A percentile compares a stretch with the other conserved stretches of the same genome.
Conservation (phyloP, 2,888 invertebrate genomes). For the Vesta saturnalis region DNA sequence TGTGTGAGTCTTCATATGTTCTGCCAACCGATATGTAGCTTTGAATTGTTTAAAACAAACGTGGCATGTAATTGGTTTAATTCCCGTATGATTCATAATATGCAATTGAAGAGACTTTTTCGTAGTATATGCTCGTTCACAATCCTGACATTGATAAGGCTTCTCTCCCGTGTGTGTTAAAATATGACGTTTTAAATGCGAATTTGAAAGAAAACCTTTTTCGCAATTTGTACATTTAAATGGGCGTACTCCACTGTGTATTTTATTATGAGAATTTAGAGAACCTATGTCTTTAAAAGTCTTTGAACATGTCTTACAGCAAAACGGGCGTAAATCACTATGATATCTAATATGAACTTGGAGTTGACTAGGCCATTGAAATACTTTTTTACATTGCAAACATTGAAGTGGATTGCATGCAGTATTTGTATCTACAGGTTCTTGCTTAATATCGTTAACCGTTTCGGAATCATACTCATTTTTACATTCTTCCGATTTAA, state of each 20-base stretch:
- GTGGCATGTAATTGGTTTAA: slow-evolving; percentile 15
- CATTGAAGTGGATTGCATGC: background rate
- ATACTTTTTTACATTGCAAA: background rate
- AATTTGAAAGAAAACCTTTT: background rate
- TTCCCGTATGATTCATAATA: slow-evolving; percentile 11
- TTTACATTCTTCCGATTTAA: too few relatives aligned
- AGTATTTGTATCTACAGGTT: background rate
- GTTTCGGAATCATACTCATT: too few relatives aligned
- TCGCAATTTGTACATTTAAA: slow-evolving; percentile 15
- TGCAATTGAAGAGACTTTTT: slow-evolving; percentile 9
- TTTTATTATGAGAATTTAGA: slow-evolving; percentile 3
- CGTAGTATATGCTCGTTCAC: slow-evolving; percentile 3
- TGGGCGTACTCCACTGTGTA: slow-evolving; percentile 3
- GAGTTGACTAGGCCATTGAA: slow-evolving; percentile 4
- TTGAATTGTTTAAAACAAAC: slow-evolving; percentile 13
- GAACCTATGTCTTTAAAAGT: slow-evolving; percentile 10
- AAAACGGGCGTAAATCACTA: slow-evolving; percentile 9
- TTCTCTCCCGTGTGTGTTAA: slow-evolving; percentile 7
- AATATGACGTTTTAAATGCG: slow-evolving; percentile 9
- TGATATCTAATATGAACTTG: slow-evolving; percentile 8
- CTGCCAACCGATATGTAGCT: background rate
- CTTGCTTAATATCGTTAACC: too few relatives aligned
- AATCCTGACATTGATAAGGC: slow-evolving; percentile 13
- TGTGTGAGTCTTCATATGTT: slow-evolving; percentile 19
- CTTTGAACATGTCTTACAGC: slow-evolving; percentile 9